Conservation (phyloP, 2,888 invertebrate genomes). For the Orchesella flavescens region DNA sequence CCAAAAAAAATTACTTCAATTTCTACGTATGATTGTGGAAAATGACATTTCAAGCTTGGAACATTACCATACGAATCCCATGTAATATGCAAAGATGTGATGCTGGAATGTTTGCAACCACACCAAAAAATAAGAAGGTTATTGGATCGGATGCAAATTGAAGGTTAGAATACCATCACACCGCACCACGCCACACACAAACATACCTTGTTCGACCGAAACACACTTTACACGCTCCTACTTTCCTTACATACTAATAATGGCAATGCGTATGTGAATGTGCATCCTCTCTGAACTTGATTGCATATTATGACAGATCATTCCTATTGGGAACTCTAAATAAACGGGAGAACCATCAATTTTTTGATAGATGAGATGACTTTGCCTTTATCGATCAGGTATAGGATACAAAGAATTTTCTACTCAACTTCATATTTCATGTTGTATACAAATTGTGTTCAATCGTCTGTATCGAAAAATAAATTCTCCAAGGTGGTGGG, state of each 20-base stretch:
- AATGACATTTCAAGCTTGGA: slow-evolving; percentile 31
- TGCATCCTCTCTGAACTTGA: slow-evolving; percentile 6
- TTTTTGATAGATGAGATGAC: too few relatives aligned
- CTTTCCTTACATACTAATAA: background rate
- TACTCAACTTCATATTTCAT: too few relatives aligned
- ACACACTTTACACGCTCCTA: too few relatives aligned
- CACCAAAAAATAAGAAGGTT: slow-evolving; percentile 37
- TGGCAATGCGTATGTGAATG: background rate
- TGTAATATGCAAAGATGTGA: background rate
- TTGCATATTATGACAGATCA: background rate
- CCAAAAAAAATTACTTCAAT: slow-evolving; percentile 50
- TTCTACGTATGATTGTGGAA: slow-evolving; percentile 46
- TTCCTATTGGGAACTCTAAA: background rate
- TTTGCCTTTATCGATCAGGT: background rate
- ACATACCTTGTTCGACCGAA: too few relatives aligned
- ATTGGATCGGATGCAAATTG: slow-evolving; percentile 55
- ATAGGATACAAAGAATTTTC: too few relatives aligned
- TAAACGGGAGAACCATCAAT: background rate
- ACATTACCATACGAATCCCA: slow-evolving; percentile 29
- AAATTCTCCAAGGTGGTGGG: too few relatives aligned
- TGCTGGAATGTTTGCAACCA: background rate
- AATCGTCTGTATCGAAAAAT: too few relatives aligned
- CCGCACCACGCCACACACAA: too few relatives aligned
- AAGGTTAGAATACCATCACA: slow-evolving; percentile 24
- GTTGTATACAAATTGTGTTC: too few relatives aligned